Base-by-base conservation (phyloP, 2,888 invertebrate species). In the Eudasyphora cyanicolor region DNA sequence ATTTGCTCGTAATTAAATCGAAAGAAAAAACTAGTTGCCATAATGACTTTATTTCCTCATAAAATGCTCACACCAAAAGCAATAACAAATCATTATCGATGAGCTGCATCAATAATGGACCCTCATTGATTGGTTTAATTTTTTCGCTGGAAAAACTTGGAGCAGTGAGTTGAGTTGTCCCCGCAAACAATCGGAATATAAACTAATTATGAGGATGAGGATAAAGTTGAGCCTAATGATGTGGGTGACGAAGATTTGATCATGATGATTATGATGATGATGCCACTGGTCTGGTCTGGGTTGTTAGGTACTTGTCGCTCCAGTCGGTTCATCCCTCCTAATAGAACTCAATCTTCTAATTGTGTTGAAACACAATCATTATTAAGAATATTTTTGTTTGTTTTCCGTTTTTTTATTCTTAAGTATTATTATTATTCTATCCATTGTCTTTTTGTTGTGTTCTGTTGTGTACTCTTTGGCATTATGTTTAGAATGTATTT, bases 261-360 rank as follows among this genome's bases (percentile, higher is more conserved):
- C 51, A 54, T 67, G 2, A 78, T 78, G 62, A 82, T 74, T 49
- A 10, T 17, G 51, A 75, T 54, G 79, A 70, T 82, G 79, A 51
- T 51, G 62, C 19, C 32, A n/a, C n/a, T n/a, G n/a, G n/a, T n/a
- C n/a, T n/a, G n/a, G n/a, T n/a, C n/a, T n/a, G 62, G 27, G 62
- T 4, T 82, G 77, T n/a, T n/a, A n/a, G n/a, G n/a, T n/a, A n/a
- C n/a, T n/a, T n/a, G n/a, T n/a, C n/a, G n/a, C n/a, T n/a, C n/a
- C n/a, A n/a, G n/a, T n/a, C n/a, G n/a, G n/a, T n/a, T n/a, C n/a
- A 70, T 79, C 75, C 79, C 79, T 57, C 62, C 24, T 67, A 12
- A 71, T 51, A 17, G 32, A 24, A 54, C 21, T 7, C 38, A 19
- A 29, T 62, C 29, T 12, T 73, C 51, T 42, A 29, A 78, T 64